Percentiles rank a stretch among this genome's conserved stretches.
Conservation (phyloP, 2,888 invertebrate genomes). For the Andrena marginata region DNA sequence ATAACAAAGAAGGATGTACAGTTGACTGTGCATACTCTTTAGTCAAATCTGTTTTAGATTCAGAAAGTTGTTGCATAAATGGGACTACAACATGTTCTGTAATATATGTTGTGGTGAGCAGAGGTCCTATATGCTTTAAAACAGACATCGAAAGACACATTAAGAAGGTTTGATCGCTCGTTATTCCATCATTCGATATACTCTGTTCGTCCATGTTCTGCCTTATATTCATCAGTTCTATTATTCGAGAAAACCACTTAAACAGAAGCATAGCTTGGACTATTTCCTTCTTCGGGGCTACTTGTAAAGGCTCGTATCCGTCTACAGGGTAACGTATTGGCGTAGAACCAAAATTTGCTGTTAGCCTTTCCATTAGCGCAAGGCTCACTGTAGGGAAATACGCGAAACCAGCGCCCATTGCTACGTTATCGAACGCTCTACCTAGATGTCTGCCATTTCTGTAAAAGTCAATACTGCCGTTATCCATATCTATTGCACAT, state of each 20-base stretch:
- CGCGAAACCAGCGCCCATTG: constrained; percentile 90
- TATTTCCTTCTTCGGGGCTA: constrained; percentile 74
- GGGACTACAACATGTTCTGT: constrained; percentile 90
- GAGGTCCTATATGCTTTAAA: constrained; percentile 87
- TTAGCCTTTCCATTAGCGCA: constrained; percentile 91
- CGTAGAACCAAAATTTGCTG: constrained; percentile 92
- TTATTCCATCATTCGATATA: constrained; percentile 64
- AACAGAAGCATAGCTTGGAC: constrained; percentile 85
- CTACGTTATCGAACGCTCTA: constrained; percentile 90
- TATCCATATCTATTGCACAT: constrained; percentile 90
- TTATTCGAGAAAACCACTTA: constrained; percentile 85
- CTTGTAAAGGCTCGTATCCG: constrained; percentile 90
- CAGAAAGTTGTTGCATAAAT: constrained; percentile 81
- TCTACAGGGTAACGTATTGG: constrained; percentile 89
- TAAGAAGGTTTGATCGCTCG: constrained; percentile 78
- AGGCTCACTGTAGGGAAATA: constrained; percentile 94
- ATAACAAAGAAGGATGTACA: constrained; percentile 65
- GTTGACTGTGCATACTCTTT: constrained; percentile 44
- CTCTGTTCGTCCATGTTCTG: constrained; percentile 42
- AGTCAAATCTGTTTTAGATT: constrained; percentile 40
- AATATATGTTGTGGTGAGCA: constrained; percentile 89
- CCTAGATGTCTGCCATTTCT: constrained; percentile 93
- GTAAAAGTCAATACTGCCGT: constrained; percentile 89
- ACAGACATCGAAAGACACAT: constrained; percentile 83
- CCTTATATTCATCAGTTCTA: constrained; percentile 72